These are phyloP conservation scores for Poeciliopsis turneri DNA, from an alignment of 2,797 vertebrate species.

Conservation along the genomic window DNA sequence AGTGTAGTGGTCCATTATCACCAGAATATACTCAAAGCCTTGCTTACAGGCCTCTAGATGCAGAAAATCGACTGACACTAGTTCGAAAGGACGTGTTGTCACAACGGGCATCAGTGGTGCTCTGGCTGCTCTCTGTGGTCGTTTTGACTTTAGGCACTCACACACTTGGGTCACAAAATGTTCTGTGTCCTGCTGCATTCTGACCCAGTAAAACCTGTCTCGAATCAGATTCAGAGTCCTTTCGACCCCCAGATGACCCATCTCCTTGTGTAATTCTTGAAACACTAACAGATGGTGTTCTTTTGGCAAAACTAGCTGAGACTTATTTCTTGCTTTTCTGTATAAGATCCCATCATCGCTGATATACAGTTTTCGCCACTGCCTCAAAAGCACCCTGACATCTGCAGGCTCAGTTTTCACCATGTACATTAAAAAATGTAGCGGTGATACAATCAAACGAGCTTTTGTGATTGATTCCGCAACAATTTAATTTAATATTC, in stretches of 20 bases:
- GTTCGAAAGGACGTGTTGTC: too few species aligned
- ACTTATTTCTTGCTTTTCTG: too few species aligned
- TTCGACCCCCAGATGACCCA: not conserved
- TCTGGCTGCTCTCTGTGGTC: too few species aligned
- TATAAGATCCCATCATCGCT: not conserved
- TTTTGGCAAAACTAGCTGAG: not conserved
- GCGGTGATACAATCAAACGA: too few species aligned
- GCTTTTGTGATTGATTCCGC: too few species aligned
- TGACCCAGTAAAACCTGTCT: not conserved
- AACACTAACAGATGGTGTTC: not conserved
- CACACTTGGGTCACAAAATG: slow-evolving; percentile 23
- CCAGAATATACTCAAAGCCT: too few species aligned
- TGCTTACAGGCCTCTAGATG: too few species aligned
- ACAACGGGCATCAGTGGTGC: too few species aligned
- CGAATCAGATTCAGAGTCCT: not conserved
- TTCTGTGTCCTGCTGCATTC: not conserved
- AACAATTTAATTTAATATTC: too few species aligned
- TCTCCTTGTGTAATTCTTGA: not conserved
- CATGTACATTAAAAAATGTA: too few species aligned
- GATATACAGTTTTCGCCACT: not conserved
- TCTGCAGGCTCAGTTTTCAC: not conserved
- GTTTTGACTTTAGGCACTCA: slow-evolving; percentile 20
- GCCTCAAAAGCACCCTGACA: not conserved
- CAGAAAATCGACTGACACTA: too few species aligned
- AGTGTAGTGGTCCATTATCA: too few species aligned